Base-by-base conservation (phyloP, 1,140 invertebrate species). In the Schlechtendalia chinensis region DNA sequence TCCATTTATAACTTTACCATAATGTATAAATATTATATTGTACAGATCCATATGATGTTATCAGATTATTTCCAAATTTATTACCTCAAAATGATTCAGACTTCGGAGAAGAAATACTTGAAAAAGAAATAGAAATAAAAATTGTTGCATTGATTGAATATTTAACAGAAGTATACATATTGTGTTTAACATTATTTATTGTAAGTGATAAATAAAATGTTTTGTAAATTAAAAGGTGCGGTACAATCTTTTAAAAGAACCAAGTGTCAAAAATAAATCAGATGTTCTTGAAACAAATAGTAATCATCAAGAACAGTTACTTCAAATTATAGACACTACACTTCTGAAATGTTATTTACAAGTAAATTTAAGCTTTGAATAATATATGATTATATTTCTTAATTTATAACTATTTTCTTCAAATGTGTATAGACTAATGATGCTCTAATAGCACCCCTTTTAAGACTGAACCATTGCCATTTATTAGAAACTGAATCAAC, bases 241-340 rank as follows among this genome's bases (percentile, higher is more conserved):
- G n/a, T 81, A 84, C 50, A 72, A 83, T 24, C 69, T 85, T 19
- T 83, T 84, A 8, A 86, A 86, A 71, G 81, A 85, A 85, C 65
- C 61, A 14, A 53, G 53, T 81, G 12, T 54, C 27, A 67, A 71
- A 67, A 69, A 19, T 32, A 27, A 54, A 27, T 56, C 17, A 22
- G 16, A 32, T 56, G 14, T 69, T 27, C 27, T 32, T 56, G 65
- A 67, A 81, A 29, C 12, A 32, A 81, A 63, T 58, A 54, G 32
- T 63, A 63, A 53, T 24, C 80, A 82, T 29, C 80, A 72, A 59
- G 82, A 88, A 74, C 90, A 96, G 82, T 88, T 97, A 50, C 85
- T 96, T 27, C 95, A 97, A 86, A 95, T 98, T 59, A 97, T 98
- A 82, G 97, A 98, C 85, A 98, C 96, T 5, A 98, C 96, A 1